phyloP scores from a whole-genome alignment of 2,113 vertebrate genomes.

The Eptatretus burgeri region DNA sequence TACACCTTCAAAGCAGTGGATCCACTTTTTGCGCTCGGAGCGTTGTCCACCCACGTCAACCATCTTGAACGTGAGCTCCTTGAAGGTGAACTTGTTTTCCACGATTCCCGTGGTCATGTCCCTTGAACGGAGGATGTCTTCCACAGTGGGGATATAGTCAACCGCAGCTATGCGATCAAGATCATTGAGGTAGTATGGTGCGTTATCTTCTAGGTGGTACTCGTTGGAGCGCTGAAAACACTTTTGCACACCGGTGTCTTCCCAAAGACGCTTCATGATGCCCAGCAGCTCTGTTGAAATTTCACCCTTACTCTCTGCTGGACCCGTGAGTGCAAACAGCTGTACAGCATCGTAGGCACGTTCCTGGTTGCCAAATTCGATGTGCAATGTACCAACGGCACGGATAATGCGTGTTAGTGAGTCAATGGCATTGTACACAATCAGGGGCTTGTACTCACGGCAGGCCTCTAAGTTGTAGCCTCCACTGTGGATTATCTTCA shows the following conservation, averaged over 20 bases:
- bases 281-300: conserved; percentile 69
- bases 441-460: conserved; percentile 89
- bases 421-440: conserved; percentile 94
- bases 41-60: conserved; percentile 91
- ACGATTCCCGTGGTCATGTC: conserved; percentile 99
- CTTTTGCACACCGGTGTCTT: conserved; percentile 64
- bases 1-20: conserved; percentile 96
- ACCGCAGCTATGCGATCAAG: conserved; percentile 66
- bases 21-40: conserved; percentile 97
- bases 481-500: conserved; percentile 97
- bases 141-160: conserved; percentile 83
- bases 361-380: conserved; percentile 78
- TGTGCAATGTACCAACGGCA: conserved; percentile 66
- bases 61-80: conserved; percentile 99
- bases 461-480: conserved; percentile 93
- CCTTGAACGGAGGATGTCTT: conserved; percentile 85
- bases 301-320: conserved; percentile 86
- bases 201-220: conserved; percentile 95
- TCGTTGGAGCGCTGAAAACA: conserved; percentile 88
- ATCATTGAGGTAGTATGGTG: conserved; percentile 87
- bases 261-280: conserved; percentile 87
- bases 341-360: conserved; percentile 85
- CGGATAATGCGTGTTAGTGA: conserved; percentile 90
- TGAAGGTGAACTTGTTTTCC: conserved; percentile 99
- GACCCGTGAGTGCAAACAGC: conserved; percentile 79